phyloP scores from a whole-genome alignment of 2,113 vertebrate species.

The Mohoua ochrocephala region DNA sequence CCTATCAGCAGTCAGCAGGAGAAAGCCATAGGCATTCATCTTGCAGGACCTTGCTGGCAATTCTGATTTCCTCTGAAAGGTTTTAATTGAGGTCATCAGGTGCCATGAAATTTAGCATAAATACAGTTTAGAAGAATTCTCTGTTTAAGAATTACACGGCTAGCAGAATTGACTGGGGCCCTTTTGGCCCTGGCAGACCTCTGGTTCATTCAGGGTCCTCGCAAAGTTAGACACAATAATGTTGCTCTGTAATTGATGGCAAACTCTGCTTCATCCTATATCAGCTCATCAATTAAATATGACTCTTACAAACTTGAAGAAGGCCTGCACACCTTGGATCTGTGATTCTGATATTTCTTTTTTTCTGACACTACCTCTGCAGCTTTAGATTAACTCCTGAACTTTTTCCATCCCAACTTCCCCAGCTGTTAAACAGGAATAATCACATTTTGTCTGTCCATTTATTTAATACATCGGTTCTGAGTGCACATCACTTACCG shows the following conservation, averaged over 20 bases:
- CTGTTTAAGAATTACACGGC: not conserved
- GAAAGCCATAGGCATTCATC: conserved; percentile 13
- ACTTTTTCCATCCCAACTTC: not conserved
- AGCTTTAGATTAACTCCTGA: not conserved
- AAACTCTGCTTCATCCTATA: not conserved
- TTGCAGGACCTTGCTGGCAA: conserved; percentile 19
- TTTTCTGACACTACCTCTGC: not conserved
- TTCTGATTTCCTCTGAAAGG: not conserved
- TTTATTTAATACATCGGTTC: not conserved
- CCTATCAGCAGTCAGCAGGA: not conserved
- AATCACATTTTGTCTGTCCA: not conserved
- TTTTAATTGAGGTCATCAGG: conserved; percentile 57
- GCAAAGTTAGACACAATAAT: not conserved
- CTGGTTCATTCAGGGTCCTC: not conserved
- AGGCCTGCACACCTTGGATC: not conserved
- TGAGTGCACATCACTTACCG: not conserved
- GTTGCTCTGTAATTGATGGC: conserved; percentile 8
- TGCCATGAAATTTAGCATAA: conserved; percentile 33
- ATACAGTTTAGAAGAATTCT: not conserved
- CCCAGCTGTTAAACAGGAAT: not conserved
- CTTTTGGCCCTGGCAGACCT: not conserved
- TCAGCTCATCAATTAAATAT: not conserved
- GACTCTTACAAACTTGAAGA: not conserved
- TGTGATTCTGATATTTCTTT: not conserved
- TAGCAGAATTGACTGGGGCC: not conserved